These are phyloP conservation scores for Cecropterus lyciades DNA, from an alignment of 1,140 invertebrate species.

Conservation along the genomic window DNA sequence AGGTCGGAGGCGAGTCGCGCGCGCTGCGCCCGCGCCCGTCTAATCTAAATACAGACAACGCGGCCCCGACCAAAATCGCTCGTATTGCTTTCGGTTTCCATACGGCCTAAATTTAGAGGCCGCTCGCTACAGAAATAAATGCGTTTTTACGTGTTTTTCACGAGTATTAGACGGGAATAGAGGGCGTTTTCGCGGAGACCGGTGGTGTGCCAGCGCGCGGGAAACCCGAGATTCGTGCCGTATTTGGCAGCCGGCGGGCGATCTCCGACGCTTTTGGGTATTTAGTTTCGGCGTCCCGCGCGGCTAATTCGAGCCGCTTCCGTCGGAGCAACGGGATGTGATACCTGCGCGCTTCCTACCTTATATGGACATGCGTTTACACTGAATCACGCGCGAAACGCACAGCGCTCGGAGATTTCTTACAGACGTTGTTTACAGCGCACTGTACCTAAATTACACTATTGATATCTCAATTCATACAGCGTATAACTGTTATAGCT, in stretches of 20 bases:
- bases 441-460: not conserved
- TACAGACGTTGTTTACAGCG: not conserved
- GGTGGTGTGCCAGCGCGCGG: slow-evolving; percentile 63
- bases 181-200: slow-evolving; percentile 54
- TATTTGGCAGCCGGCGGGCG: slow-evolving; percentile 71
- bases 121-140: slow-evolving; percentile 81
- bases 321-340: slow-evolving; percentile 49
- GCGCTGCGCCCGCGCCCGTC: slow-evolving; percentile 55
- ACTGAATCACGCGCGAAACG: slow-evolving; percentile 17
- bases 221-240: slow-evolving; percentile 78
- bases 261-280: slow-evolving; percentile 73
- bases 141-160: slow-evolving; percentile 80
- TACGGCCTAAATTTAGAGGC: slow-evolving; percentile 82
- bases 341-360: slow-evolving; percentile 53
- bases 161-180: slow-evolving; percentile 74
- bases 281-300: slow-evolving; percentile 68
- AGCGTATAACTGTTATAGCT: not conserved
- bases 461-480: not conserved
- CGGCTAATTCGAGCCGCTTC: slow-evolving; percentile 47
- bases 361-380: slow-evolving; percentile 62
- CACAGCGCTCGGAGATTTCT: not conserved
- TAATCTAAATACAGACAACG: slow-evolving; percentile 82
- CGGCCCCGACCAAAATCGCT: slow-evolving; percentile 76
- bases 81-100: slow-evolving; percentile 78
- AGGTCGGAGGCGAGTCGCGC: slow-evolving; percentile 48